These are phyloP conservation scores for Nasonia oneida DNA, from an alignment of 2,888 invertebrate species.

Conservation along the genomic window DNA sequence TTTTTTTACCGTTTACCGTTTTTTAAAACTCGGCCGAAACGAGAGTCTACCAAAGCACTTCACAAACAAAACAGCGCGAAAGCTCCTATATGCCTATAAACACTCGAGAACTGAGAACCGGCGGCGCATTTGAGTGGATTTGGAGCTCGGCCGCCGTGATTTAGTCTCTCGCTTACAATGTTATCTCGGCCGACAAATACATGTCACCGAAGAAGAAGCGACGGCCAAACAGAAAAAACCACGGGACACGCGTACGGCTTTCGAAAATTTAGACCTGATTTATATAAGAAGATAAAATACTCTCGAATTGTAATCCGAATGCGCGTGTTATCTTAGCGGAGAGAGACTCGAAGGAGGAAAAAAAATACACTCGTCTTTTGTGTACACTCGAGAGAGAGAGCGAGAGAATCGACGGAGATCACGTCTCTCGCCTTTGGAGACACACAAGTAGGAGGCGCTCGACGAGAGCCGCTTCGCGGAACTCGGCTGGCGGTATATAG, in stretches of 20 bases:
- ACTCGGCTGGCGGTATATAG: conserved; percentile 53
- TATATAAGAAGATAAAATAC: conserved; percentile 57
- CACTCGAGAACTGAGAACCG: not conserved
- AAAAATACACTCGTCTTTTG: conserved; percentile 43
- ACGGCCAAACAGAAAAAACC: not conserved
- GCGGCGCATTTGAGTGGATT: conserved; percentile 37
- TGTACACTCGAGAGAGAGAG: conserved; percentile 46
- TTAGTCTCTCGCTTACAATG: conserved; percentile 37
- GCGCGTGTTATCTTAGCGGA: conserved; percentile 46
- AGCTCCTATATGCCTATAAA: conserved; percentile 32
- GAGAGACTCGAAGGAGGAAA: not conserved
- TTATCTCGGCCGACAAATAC: conserved; percentile 30
- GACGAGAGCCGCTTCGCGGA: conserved; percentile 47
- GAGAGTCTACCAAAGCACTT: not conserved
- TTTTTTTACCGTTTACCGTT: too few relatives aligned
- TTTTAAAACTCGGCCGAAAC: too few relatives aligned
- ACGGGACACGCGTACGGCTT: conserved; percentile 21
- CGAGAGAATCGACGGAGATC: conserved; percentile 35
- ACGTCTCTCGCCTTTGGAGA: not conserved
- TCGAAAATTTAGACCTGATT: conserved; percentile 54
- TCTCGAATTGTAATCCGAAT: conserved; percentile 48
- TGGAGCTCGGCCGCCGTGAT: conserved; percentile 9
- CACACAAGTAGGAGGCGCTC: conserved; percentile 48
- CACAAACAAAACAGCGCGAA: conserved; percentile 24
- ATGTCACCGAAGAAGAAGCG: not conserved